A percentile compares a stretch with the other conserved stretches of the same genome.
These are phyloP conservation scores for Amphimedon queenslandica DNA, from an alignment of 37 sponge, comb jelly and placozoan species.

Conservation along the genomic window DNA sequence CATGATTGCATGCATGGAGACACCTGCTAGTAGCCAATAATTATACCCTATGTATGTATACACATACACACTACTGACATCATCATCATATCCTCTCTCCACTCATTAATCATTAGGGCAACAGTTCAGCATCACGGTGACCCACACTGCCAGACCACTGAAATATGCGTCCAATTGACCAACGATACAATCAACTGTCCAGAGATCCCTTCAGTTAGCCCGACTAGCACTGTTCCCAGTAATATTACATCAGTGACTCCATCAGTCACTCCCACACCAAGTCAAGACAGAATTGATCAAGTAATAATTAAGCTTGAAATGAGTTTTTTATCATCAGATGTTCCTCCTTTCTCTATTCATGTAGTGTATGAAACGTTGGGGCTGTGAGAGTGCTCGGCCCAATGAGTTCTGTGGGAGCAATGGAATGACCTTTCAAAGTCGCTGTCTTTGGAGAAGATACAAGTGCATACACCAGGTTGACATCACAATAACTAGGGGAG, in stretches of 20 bases:
- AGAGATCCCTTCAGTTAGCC: not conserved
- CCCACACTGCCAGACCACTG: not conserved
- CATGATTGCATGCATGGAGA: no score
- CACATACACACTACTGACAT: no score
- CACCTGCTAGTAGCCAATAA: no score
- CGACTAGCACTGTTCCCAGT: not conserved
- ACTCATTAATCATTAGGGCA: no score
- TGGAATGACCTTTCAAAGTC: slow-evolving; percentile 8
- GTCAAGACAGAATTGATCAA: no score
- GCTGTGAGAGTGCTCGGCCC: slow-evolving; percentile 7
- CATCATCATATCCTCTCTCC: no score
- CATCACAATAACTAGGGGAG: not conserved
- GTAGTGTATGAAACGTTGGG: slow-evolving; percentile 7
- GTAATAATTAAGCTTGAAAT: no score
- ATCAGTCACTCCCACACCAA: not conserved
- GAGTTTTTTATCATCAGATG: not conserved
- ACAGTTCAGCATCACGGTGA: not conserved
- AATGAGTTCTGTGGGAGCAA: slow-evolving; percentile 17
- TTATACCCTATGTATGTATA: no score
- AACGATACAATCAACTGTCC: not conserved
- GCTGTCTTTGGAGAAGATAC: not conserved
- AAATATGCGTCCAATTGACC: not conserved
- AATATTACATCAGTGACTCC: not conserved
- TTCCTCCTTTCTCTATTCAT: not conserved
- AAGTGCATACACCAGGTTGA: not conserved